Conservation (phyloP, 1,140 invertebrate genomes). For the Radopholus similis region DNA sequence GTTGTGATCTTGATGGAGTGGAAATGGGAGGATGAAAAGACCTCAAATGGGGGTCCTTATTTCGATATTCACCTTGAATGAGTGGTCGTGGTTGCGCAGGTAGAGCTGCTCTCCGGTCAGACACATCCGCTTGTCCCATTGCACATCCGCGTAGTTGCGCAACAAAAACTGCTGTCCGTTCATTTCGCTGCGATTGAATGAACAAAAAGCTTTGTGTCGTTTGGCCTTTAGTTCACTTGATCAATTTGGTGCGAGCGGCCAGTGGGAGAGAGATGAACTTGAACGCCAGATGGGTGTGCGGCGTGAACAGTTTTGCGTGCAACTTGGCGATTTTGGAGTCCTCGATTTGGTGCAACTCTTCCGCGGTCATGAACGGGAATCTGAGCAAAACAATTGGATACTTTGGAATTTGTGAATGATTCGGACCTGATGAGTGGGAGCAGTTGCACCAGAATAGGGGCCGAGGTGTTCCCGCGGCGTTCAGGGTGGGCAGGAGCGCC, state of each 20-base stretch:
- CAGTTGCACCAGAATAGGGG: conserved; percentile 51
- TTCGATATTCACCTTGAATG: conserved; percentile 7
- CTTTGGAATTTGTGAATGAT: background rate
- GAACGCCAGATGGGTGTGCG: conserved; percentile 61
- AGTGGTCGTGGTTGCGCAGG: conserved; percentile 26
- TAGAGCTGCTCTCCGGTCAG: conserved; percentile 41
- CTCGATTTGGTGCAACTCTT: conserved; percentile 62
- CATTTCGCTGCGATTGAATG: conserved; percentile 59
- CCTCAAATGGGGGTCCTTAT: background rate
- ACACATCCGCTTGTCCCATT: conserved; percentile 63
- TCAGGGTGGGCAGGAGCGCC: conserved; percentile 51
- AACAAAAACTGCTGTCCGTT: conserved; percentile 60
- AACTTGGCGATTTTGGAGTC: conserved; percentile 49
- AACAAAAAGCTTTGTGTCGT: background rate
- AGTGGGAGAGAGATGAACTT: conserved; percentile 62
- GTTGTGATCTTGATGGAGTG: conserved; percentile 59
- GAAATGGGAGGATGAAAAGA: background rate
- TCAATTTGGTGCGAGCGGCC: conserved; percentile 45
- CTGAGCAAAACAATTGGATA: conserved; percentile 29
- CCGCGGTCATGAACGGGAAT: conserved; percentile 63
- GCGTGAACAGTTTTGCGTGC: conserved; percentile 59
- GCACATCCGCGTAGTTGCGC: conserved; percentile 62
- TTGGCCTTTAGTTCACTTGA: conserved; percentile 21
- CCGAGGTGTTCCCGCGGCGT: conserved; percentile 50
- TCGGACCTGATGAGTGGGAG: conserved; percentile 45